phyloP scores from a whole-genome alignment of 2,888 invertebrate species.

The Clistopyga incitator region DNA sequence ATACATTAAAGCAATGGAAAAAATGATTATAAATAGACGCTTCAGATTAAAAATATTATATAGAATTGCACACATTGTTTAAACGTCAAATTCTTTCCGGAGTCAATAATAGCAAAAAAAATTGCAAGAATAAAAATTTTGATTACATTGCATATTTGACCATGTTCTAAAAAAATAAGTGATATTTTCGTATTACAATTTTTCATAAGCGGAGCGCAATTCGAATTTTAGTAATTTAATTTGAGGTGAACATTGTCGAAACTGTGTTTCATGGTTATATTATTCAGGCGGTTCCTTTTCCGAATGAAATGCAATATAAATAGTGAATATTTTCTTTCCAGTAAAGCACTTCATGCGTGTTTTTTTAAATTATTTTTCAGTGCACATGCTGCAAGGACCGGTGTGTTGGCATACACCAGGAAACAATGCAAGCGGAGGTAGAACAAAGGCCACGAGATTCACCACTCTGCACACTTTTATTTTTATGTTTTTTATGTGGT shows the following conservation, averaged over 20 bases:
- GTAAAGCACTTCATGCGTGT: conserved; percentile 3
- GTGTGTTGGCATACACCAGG: conserved; percentile 19
- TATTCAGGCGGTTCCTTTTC: neutral
- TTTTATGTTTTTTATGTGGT: conserved; percentile 46
- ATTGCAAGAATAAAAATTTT: neutral
- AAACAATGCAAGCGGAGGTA: conserved; percentile 62
- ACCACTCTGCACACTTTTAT: conserved; percentile 55
- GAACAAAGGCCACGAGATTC: conserved; percentile 67
- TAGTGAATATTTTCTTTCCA: conserved; percentile 18
- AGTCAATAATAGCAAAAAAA: neutral
- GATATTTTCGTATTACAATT: neutral
- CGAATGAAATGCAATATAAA: neutral
- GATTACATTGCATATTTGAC: too few relatives aligned
- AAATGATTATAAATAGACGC: too few relatives aligned
- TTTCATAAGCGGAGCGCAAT: neutral
- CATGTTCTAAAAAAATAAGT: neutral
- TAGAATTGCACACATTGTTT: too few relatives aligned
- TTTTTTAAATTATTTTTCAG: conserved; percentile 37
- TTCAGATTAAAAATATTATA: too few relatives aligned
- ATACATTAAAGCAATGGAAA: too few relatives aligned
- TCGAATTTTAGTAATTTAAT: neutral
- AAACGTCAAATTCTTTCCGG: too few relatives aligned
- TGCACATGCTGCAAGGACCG: conserved; percentile 2
- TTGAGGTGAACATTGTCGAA: neutral
- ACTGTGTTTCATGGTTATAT: neutral